A percentile compares a stretch with the other conserved stretches of the same genome.
Conservation (phyloP, 2,888 invertebrate species). For the Himalopsyche anomala region DNA sequence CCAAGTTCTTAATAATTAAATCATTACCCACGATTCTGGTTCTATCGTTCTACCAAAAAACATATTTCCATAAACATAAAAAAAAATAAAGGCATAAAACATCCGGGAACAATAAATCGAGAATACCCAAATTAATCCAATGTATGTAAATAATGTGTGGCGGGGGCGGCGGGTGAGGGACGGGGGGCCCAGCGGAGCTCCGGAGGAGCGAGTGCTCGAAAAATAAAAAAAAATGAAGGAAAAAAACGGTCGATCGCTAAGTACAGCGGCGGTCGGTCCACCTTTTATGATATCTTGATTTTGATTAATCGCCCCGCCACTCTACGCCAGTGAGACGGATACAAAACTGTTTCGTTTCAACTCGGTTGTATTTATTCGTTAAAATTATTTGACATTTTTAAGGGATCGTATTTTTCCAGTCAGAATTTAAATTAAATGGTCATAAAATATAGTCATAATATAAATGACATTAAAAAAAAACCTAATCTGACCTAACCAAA, state of each 20-base stretch:
- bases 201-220: conserved; percentile 21
- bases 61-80: conserved; percentile 23
- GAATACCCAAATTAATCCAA: conserved; percentile 36
- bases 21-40: not conserved
- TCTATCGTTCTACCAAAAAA: not conserved
- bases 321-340: conserved; percentile 35
- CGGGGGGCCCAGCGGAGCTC: conserved; percentile 17
- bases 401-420: no score
- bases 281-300: conserved; percentile 64
- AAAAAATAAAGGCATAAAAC: conserved; percentile 4
- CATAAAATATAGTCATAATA: no score
- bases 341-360: conserved; percentile 24
- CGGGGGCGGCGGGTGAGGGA: not conserved
- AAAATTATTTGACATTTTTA: no score
- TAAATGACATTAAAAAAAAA: no score
- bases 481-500: no score
- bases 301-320: conserved; percentile 60
- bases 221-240: conserved; percentile 1
- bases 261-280: conserved; percentile 60
- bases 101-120: conserved; percentile 42
- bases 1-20: not conserved
- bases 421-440: no score
- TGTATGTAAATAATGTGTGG: conserved; percentile 38
- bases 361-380: no score
- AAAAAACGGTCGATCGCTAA: conserved; percentile 47